phyloP scores from a whole-genome alignment of 64 coral and sea anemone genomes.

The Montipora sp. region DNA sequence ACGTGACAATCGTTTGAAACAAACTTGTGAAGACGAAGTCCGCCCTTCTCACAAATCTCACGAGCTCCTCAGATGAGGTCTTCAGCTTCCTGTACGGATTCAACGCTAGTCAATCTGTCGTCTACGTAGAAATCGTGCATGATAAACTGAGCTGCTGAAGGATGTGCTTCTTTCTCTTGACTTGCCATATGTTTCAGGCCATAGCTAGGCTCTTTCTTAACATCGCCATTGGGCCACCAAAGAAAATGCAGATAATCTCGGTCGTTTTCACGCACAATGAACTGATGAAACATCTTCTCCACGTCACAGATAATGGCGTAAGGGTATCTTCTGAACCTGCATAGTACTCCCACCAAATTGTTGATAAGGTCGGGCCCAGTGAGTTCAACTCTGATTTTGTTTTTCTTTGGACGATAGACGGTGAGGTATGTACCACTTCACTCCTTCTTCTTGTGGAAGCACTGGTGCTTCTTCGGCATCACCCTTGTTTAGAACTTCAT shows the following conservation, averaged over 20 bases:
- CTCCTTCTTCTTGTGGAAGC: too few species aligned
- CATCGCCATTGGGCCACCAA: constrained; percentile 5
- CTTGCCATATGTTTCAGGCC: constrained; percentile 7
- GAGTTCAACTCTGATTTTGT: too few species aligned
- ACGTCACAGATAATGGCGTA: neutral
- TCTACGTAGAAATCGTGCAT: neutral
- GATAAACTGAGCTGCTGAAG: constrained; percentile 2
- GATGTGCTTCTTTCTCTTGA: constrained; percentile 16
- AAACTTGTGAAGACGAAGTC: constrained; percentile 40
- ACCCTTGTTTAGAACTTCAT: too few species aligned
- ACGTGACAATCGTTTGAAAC: neutral
- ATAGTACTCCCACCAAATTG: too few species aligned
- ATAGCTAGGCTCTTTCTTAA: neutral
- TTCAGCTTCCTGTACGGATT: constrained; percentile 5
- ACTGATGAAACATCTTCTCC: constrained; percentile 19
- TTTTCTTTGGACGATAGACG: too few species aligned
- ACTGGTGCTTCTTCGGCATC: too few species aligned
- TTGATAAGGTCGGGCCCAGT: too few species aligned
- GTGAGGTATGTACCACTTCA: too few species aligned
- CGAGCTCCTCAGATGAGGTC: neutral
- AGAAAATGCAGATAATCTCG: neutral
- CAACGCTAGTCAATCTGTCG: neutral
- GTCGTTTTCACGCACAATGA: neutral
- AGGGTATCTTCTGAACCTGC: neutral
- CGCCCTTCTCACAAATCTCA: neutral